A percentile compares a stretch with the other conserved stretches of the same genome.
Conservation (phyloP, 2,888 invertebrate species). For the Zaprionus lineosus region DNA sequence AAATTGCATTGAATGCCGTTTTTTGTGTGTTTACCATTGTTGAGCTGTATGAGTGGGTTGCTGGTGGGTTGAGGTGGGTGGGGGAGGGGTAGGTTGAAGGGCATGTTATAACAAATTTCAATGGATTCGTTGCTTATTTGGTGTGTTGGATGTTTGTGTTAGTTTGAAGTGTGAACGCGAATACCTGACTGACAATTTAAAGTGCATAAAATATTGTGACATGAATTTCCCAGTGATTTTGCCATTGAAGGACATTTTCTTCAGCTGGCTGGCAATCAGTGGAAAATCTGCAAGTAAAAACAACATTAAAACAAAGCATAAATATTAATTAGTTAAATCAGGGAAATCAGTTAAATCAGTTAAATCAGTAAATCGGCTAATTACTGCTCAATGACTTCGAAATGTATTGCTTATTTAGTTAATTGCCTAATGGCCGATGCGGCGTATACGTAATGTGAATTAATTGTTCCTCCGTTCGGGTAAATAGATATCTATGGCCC, state of each 20-base stretch:
- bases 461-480: conserved; percentile 13
- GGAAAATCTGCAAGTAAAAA: background rate
- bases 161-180: conserved; percentile 1
- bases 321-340: conserved; percentile 17
- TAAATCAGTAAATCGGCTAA: conserved; percentile 51
- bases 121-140: background rate
- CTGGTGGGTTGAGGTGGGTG: too few species aligned
- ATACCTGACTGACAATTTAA: conserved; percentile 13
- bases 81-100: too few species aligned
- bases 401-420: conserved; percentile 44
- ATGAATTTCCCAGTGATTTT: too few species aligned
- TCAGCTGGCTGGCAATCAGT: too few species aligned
- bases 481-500: background rate
- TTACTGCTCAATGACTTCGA: conserved; percentile 42
- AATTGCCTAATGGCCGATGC: conserved; percentile 33
- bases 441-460: conserved; percentile 48
- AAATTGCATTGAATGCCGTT: conserved; percentile 64
- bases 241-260: too few species aligned
- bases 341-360: too few species aligned
- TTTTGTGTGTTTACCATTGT: conserved; percentile 33
- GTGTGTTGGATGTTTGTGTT: background rate
- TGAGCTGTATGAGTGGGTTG: conserved; percentile 40
- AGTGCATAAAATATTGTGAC: conserved; percentile 14
- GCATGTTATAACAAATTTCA: background rate
- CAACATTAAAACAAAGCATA: background rate